Evolutionary conservation across 2,888 invertebrate species (phyloP), one percentile per base, ranked within the genome.

Genomic region (Ptychoptera albimana): DNA sequence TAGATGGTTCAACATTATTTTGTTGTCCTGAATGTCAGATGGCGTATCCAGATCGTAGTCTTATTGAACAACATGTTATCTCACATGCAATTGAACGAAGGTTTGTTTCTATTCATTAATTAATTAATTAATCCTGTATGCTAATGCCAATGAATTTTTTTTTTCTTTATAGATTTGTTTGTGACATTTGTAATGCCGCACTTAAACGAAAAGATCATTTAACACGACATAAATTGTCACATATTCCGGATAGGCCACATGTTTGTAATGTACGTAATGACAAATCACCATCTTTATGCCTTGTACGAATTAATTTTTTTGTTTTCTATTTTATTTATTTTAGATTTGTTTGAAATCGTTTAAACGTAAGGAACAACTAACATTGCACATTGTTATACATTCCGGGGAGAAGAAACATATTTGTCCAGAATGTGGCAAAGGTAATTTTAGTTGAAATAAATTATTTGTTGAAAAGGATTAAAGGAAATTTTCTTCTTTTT

Each of bases 11-110:
- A 43, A 86, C 86, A 0, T 60, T 87, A 13, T 87, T 83, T 56
- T 86, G 87, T 59, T 87, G 87, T 60, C 86, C 87, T 1, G 86
- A 87, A 59, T 87, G 87, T 58, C 84, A 88, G 61, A 85, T 87
- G 85, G 86, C 86, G 34, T 85, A 87, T 59, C 86, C 87, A 3
- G 86, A 88, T 60, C 79, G 85, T 48, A 83, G 81, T 49, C 65
- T 87, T 39, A 66, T 88, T 45, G 87, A 88, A 54, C 86, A 88
- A 56, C 87, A 88, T 64, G 69, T 88, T n/a, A 72, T 85, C 13
- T 86, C 86, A 9, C 87, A 88, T 61, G 86, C 86, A 5, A 74
- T 87, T 60, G 88, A 88, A 57, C 72, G 87, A 51, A 73, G 79
- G 42, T 42, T 34, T n/a, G 12, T 31, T n/a, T 30, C n/a, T 32